Conservation (phyloP, 2,888 invertebrate species). For the Metellina segmentata region DNA sequence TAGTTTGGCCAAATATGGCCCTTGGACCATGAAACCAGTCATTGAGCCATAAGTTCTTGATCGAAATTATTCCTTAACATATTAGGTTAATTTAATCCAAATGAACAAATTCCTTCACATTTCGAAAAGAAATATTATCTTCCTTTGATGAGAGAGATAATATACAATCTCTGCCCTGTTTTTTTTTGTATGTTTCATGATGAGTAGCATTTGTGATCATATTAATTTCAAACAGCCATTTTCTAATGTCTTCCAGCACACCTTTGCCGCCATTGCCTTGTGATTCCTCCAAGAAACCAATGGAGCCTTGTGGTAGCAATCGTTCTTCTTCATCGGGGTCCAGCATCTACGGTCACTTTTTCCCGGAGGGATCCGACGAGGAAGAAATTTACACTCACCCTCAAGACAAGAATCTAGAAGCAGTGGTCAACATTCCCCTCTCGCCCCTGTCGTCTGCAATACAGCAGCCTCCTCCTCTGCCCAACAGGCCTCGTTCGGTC, state of each 20-base stretch:
- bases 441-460: constrained; percentile 54
- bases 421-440: constrained; percentile 24
- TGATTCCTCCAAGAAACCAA: constrained; percentile 53
- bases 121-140: no score
- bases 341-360: constrained; percentile 76
- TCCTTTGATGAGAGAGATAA: no score
- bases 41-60: no score
- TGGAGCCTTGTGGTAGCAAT: constrained; percentile 72
- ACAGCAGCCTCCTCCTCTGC: constrained; percentile 70
- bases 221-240: no score
- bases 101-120: no score
- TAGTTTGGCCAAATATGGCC: no score
- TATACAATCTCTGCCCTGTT: no score
- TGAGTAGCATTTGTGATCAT: no score
- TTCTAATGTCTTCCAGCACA: constrained; percentile 46
- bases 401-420: constrained; percentile 48
- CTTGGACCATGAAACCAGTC: no score
- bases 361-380: constrained; percentile 76
- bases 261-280: constrained; percentile 76
- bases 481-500: constrained; percentile 75
- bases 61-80: no score
- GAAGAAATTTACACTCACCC: constrained; percentile 75
- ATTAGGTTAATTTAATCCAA: no score
- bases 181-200: no score
- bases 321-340: constrained; percentile 75